Evolutionary conservation across 2,113 vertebrate species (phyloP).

Genomic region (Pluvialis apricaria): DNA sequence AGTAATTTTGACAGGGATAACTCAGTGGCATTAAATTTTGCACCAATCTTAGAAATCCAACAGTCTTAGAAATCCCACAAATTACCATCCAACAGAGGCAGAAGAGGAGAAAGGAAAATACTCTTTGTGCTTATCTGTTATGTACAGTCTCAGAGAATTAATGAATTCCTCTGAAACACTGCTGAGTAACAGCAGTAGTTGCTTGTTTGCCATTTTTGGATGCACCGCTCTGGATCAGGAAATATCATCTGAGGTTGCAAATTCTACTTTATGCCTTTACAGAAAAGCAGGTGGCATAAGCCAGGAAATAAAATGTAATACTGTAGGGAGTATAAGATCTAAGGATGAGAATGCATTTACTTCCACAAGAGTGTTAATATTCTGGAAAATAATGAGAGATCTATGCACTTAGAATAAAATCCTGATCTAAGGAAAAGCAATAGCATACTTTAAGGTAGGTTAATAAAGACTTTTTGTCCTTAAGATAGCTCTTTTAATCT

Average conservation of each 20-base stretch:
- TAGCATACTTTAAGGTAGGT: not conserved
- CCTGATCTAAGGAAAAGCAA: not conserved
- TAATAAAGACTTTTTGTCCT: not conserved
- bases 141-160: not conserved
- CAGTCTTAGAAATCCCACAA: not conserved
- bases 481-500: not conserved
- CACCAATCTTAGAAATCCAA: not conserved
- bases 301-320: not conserved
- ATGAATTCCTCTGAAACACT: not conserved
- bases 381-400: not conserved
- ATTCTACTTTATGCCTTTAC: not conserved
- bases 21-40: not conserved
- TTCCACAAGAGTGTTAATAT: conserved; percentile 5
- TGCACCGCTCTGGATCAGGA: not conserved
- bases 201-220: not conserved
- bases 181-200: not conserved
- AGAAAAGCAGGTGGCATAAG: not conserved
- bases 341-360: not conserved
- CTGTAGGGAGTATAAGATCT: not conserved
- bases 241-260: not conserved
- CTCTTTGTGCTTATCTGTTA: not conserved
- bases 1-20: not conserved
- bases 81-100: not conserved
- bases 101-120: not conserved
- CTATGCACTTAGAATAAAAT: not conserved